Evolutionary conservation across 1,140 invertebrate species (phyloP), one percentile per base, ranked within the genome.

Genomic region (Monochamus saltuarius): DNA sequence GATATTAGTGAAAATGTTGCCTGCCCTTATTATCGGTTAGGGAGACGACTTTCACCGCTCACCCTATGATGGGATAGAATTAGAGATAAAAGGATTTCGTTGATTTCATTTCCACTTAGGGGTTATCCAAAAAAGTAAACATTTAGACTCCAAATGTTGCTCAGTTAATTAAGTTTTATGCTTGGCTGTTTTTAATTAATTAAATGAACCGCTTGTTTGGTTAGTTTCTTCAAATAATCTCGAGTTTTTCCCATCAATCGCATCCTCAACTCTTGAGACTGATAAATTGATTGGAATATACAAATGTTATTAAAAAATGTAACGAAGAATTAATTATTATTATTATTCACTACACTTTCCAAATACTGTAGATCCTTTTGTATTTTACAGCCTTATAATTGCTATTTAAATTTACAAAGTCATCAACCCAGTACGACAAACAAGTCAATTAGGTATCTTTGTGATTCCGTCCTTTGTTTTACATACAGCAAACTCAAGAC

Each of bases 131-230:
- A 56, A 46, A 57, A 57, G 56, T 37, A 57, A 57, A 57, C 56
- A 57, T 57, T 46, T 37, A 55, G 40, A 42, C 51, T 19, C 43
- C 13, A 46, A 46, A 46, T 46, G 22, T 46, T 46, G n/a, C 14
- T 17, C 22, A 16, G 43, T 17, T 42, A n/a, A n/a, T n/a, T 42
- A 37, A 36, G 10, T 53, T 36, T 37, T 37, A 36, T 53, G 37
- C 37, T 37, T 39, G 11, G 4, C 34, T 53, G 50, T 19, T 53
- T 85, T 55, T 16, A 10, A 55, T 55, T n/a, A 29, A 29, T 29
- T 29, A 29, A 29, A 29, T 29, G 22, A 29, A 29, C 22, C 22
- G 22, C 22, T 29, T 29, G 22, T 29, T 29, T 29, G 22, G 22
- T 29, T 29, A 29, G 22, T 29, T 29, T 29, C 22, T 29, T 29